phyloP scores from a whole-genome alignment of 2,113 vertebrate species.

The Prinia subflava region DNA sequence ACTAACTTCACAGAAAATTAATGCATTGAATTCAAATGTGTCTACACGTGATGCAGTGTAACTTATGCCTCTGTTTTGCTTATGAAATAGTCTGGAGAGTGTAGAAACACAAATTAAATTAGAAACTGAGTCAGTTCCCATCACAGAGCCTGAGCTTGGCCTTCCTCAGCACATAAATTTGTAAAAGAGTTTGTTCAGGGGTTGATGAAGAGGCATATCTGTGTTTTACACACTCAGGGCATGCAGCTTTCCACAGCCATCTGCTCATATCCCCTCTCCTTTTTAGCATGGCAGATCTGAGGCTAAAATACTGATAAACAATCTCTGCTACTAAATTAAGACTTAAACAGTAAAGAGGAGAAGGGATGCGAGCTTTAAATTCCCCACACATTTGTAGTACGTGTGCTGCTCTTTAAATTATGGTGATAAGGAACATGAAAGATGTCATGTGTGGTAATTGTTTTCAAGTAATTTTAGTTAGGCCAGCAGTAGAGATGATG shows the following conservation, averaged over 20 bases:
- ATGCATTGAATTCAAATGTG: not conserved
- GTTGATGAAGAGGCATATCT: not conserved
- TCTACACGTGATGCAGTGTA: not conserved
- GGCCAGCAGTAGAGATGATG: not conserved
- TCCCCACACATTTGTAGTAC: fast-evolving
- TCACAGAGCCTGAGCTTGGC: not conserved
- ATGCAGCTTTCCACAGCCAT: not conserved
- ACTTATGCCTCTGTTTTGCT: not conserved
- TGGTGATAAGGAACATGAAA: not conserved
- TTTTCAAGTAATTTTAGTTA: not conserved
- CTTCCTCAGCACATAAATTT: not conserved
- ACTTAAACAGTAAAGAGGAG: not conserved
- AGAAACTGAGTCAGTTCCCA: not conserved
- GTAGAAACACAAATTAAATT: not conserved
- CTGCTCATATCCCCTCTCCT: not conserved
- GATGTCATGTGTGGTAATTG: not conserved
- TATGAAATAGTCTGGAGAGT: not conserved
- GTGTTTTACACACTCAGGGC: not conserved
- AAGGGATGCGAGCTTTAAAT: not conserved
- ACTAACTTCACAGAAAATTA: not conserved
- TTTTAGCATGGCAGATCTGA: not conserved
- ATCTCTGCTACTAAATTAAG: not conserved
- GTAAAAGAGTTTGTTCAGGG: not conserved
- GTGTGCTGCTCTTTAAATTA: not conserved
- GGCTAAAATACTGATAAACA: conserved; percentile 37